Conservation (phyloP, 2,113 vertebrate species). For the Hemicordylus capensis region DNA sequence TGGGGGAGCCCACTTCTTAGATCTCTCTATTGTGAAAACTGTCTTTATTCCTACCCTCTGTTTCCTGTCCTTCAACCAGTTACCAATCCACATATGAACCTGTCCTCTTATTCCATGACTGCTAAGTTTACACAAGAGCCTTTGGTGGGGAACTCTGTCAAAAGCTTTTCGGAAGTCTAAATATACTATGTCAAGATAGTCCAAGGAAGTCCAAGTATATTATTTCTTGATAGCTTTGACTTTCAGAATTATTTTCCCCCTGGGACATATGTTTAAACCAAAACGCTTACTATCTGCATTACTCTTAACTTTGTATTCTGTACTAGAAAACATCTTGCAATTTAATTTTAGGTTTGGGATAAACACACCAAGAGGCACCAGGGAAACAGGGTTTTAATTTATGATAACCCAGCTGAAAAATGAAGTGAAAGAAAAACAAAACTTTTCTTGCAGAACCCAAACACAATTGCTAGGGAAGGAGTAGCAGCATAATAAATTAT, state of each 20-base stretch:
- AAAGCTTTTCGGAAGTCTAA: too few species aligned
- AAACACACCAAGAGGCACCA: slow-evolving; percentile 36
- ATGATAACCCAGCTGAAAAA: slow-evolving; percentile 6
- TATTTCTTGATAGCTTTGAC: slow-evolving; percentile 50
- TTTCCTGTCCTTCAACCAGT: too few species aligned
- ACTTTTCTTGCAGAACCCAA: fast-evolving
- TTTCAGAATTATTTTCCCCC: slow-evolving; percentile 5
- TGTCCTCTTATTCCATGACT: too few species aligned
- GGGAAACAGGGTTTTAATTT: background rate
- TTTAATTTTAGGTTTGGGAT: slow-evolving; percentile 56
- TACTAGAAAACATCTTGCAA: slow-evolving; percentile 38
- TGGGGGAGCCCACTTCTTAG: too few species aligned
- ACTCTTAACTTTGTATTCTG: slow-evolving; percentile 55
- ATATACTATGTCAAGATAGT: too few species aligned
- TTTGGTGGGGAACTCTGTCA: too few species aligned
- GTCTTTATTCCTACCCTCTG: too few species aligned
- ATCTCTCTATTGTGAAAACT: too few species aligned
- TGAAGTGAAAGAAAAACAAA: slow-evolving; percentile 10
- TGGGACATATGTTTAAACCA: slow-evolving; percentile 39
- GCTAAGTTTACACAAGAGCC: too few species aligned
- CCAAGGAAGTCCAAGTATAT: too few species aligned
- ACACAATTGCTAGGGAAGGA: background rate
- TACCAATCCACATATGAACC: too few species aligned
- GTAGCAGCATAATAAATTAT: background rate
- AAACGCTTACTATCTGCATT: slow-evolving; percentile 37